These are phyloP conservation scores for Iselma pallidipennis DNA, from an alignment of 2,888 invertebrate species.

Conservation along the genomic window DNA sequence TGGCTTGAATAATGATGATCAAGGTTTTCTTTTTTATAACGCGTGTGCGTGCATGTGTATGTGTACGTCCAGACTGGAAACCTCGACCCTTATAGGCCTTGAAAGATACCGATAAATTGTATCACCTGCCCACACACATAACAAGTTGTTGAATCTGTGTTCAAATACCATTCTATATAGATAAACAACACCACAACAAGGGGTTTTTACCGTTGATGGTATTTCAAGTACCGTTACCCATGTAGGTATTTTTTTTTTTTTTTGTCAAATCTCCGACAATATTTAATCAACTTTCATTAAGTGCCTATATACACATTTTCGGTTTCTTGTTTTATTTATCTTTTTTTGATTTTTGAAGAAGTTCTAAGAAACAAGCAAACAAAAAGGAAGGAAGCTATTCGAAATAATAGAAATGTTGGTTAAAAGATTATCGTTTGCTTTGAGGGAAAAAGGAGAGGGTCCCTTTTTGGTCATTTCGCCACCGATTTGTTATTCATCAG, in stretches of 20 bases:
- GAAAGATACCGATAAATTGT: slow-evolving; percentile 30
- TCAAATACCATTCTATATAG: slow-evolving; percentile 6
- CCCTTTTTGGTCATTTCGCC: background rate
- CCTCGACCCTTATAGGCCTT: slow-evolving; percentile 30
- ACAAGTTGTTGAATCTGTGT: slow-evolving; percentile 20
- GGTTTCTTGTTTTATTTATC: too few relatives aligned
- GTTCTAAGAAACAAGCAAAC: too few relatives aligned
- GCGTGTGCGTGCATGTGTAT: background rate
- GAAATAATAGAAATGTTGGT: too few relatives aligned
- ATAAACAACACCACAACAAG: slow-evolving; percentile 8
- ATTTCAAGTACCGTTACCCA: slow-evolving; percentile 17
- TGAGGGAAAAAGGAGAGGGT: background rate
- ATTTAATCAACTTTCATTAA: background rate
- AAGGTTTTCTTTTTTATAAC: background rate
- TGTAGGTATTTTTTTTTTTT: too few relatives aligned
- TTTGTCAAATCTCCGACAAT: background rate
- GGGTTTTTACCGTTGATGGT: background rate
- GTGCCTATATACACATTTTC: too few relatives aligned
- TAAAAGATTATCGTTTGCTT: background rate
- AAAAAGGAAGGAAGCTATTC: too few relatives aligned
- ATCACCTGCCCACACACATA: slow-evolving; percentile 35
- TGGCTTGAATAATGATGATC: slow-evolving; percentile 30
- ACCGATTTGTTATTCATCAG: slow-evolving; percentile 7
- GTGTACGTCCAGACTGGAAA: slow-evolving; percentile 7
- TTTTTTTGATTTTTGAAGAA: too few relatives aligned